Evolutionary conservation across 1,140 invertebrate species (phyloP), one percentile per base, ranked within the genome.

Genomic region (Trichonephila clavipes): DNA sequence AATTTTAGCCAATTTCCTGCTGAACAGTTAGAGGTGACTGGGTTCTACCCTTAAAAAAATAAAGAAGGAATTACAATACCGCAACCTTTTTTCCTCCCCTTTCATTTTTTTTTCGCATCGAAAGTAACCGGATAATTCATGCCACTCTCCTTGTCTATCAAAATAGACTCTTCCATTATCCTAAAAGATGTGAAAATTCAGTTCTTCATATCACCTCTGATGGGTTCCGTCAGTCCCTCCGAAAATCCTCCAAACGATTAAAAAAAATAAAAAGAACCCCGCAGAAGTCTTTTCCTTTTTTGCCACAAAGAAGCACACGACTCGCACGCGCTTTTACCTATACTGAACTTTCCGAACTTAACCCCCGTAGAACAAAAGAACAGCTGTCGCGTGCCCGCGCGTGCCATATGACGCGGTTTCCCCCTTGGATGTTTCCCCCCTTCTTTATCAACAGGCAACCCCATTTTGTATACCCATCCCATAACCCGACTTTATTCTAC

Each of bases 341-440:
- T 34, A 51, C 24, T 34, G 66, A 61, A 77, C 72, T 77, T 77
- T 77, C 24, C 34, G 5, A 77, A 77, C 24, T 77, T 40, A 40
- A 24, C 66, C 72, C 51, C 83, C 28, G 21, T 66, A 51, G 88
- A 66, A 89, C 88, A 89, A 89, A 89, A 77, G 88, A 62, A 62
- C 88, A 89, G 88, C 88, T 89, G 88, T 61, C 88, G 88, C 62
- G 88, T 89, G 88, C n/a, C 40, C 34, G 64, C 88, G 88, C 66
- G 66, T 89, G 88, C 88, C 88, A 89, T 89, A 89, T 89, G 88
- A 89, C 88, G 88, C 34, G 58, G 40, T 66, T 66, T 66, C 88
- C 40, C 88, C 40, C 21, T 51, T 51, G 4, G 51, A 28, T 1
- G 7, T 7, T 0, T 51, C 19, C 34, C 88, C 66, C 34, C 88